Conservation (phyloP, 2,113 vertebrate species). For the Cavia porcellus region DNA sequence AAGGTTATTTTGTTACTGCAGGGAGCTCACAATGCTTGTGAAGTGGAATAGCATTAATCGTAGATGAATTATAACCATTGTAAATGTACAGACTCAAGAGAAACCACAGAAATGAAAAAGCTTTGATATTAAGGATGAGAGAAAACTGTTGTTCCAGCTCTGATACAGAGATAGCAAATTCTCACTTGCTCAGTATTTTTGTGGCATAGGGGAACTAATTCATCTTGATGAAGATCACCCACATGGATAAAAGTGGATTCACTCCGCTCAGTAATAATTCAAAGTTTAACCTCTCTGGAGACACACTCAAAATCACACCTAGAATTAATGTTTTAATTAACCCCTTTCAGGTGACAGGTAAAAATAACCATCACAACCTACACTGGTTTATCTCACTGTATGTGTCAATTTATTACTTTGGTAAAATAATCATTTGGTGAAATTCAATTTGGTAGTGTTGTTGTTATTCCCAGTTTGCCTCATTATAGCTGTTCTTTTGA, state of each 20-base stretch:
- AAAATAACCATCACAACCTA: background rate
- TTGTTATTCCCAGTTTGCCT: background rate
- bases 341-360: background rate
- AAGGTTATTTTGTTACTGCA: background rate
- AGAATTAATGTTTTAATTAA: background rate
- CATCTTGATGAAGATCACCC: too few species aligned
- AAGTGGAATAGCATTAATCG: background rate
- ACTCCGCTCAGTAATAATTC: background rate
- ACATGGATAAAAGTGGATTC: accelerated
- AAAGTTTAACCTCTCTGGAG: background rate
- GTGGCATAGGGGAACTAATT: too few species aligned
- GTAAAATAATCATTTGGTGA: background rate
- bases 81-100: background rate
- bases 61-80: background rate
- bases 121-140: background rate
- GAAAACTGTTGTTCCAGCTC: background rate
- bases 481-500: too few species aligned
- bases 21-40: background rate
- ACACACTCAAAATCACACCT: background rate
- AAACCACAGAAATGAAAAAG: background rate
- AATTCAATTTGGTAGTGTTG: background rate
- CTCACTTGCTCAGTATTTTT: background rate
- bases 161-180: background rate
- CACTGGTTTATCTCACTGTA: background rate
- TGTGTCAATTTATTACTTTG: background rate